Conservation (phyloP, 2,888 invertebrate genomes). For the Drosophila engyochracea region DNA sequence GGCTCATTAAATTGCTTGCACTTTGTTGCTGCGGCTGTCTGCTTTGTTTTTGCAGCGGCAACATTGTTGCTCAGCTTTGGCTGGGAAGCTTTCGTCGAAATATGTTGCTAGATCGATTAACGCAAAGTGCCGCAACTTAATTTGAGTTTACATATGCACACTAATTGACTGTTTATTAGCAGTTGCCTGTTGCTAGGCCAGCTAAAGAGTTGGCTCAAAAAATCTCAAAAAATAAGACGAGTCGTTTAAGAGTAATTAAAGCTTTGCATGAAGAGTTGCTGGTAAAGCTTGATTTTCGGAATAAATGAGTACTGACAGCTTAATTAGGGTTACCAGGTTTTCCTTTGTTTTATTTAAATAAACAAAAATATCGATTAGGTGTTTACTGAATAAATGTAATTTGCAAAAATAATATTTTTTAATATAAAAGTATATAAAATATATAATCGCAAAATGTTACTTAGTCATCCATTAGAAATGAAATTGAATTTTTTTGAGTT, state of each 20-base stretch:
- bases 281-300: constrained; percentile 1
- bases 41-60: constrained; percentile 14
- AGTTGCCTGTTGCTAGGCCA: constrained; percentile 22
- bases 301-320: constrained; percentile 35
- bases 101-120: constrained; percentile 34
- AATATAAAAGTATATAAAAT: not conserved
- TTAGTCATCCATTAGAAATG: not conserved
- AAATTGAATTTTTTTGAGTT: not conserved
- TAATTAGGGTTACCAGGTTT: constrained; percentile 52
- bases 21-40: constrained; percentile 17
- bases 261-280: constrained; percentile 27
- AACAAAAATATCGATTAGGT: not conserved
- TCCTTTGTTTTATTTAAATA: not conserved
- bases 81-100: constrained; percentile 12
- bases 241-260: constrained; percentile 19
- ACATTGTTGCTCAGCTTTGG: constrained; percentile 47
- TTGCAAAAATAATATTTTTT: constrained; percentile 9
- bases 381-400: constrained; percentile 24
- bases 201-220: constrained; percentile 8
- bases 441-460: not conserved
- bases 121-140: constrained; percentile 23
- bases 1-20: constrained; percentile 48
- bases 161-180: constrained; percentile 42
- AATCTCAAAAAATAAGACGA: not conserved
- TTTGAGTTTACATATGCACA: constrained; percentile 25